phyloP scores from a whole-genome alignment of 2,888 invertebrate genomes.

The Empis livida region DNA sequence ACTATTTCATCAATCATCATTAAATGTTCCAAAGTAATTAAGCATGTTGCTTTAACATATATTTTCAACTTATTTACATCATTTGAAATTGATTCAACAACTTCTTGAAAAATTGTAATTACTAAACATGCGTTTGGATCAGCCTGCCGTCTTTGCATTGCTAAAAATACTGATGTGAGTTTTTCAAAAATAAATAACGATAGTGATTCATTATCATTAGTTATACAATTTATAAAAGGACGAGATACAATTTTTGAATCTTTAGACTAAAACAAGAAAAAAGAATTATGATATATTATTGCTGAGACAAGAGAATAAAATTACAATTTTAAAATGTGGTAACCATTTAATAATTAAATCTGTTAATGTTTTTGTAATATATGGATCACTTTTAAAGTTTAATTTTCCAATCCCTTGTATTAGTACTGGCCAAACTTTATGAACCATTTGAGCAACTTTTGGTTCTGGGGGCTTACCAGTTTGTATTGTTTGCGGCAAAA shows the following conservation, averaged over 20 bases:
- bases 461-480: conserved; percentile 36
- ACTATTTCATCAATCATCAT: conserved; percentile 34
- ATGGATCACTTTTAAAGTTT: conserved; percentile 36
- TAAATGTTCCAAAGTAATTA: conserved; percentile 28
- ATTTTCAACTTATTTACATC: conserved; percentile 17
- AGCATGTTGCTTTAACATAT: conserved; percentile 23
- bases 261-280: conserved; percentile 13
- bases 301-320: too few relatives aligned
- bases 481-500: conserved; percentile 39
- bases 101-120: conserved; percentile 28
- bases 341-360: conserved; percentile 38
- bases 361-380: conserved; percentile 37
- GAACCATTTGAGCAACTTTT: conserved; percentile 36
- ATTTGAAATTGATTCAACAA: conserved; percentile 16
- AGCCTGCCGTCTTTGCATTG: conserved; percentile 28
- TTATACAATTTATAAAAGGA: conserved; percentile 26
- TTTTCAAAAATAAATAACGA: conserved; percentile 26
- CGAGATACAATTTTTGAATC: conserved; percentile 28
- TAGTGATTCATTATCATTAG: conserved; percentile 22
- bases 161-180: conserved; percentile 25
- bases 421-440: conserved; percentile 40
- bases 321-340: conserved; percentile 29
- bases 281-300: background rate
- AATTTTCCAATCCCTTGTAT: conserved; percentile 40
- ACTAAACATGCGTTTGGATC: conserved; percentile 27